Percentiles rank a stretch among this genome's conserved stretches.
Conservation (phyloP, 2,888 invertebrate species). For the Mycalesis mineus region DNA sequence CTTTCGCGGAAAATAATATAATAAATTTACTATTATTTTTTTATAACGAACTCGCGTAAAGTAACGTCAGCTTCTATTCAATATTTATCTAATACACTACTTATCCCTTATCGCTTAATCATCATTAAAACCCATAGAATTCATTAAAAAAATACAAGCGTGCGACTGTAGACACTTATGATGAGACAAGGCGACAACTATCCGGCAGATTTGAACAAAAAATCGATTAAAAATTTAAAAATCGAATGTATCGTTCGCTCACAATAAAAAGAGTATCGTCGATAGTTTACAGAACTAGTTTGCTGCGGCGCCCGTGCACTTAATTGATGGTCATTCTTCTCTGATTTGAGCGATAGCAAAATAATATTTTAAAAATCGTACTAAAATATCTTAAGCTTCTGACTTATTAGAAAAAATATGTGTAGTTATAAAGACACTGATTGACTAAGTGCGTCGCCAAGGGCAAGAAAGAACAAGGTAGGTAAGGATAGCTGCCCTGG, state of each 20-base stretch:
- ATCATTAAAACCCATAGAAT: not conserved
- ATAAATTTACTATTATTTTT: too few relatives aligned
- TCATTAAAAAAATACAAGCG: not conserved
- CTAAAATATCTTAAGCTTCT: too few relatives aligned
- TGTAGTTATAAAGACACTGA: too few relatives aligned
- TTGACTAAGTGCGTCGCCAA: too few relatives aligned
- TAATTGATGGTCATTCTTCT: slow-evolving; percentile 58
- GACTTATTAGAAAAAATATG: too few relatives aligned
- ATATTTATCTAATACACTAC: too few relatives aligned
- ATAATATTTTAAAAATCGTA: slow-evolving; percentile 13
- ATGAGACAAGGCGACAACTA: slow-evolving; percentile 18
- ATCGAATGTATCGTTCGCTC: slow-evolving; percentile 28
- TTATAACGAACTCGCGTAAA: too few relatives aligned
- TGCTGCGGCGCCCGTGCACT: slow-evolving; percentile 57
- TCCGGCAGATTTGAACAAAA: slow-evolving; percentile 17
- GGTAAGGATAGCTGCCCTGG: too few relatives aligned
- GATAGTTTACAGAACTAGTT: slow-evolving; percentile 61
- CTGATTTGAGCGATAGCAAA: slow-evolving; percentile 51
- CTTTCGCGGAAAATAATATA: too few relatives aligned
- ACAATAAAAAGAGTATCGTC: slow-evolving; percentile 41
- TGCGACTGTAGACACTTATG: not conserved
- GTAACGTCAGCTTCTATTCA: too few relatives aligned
- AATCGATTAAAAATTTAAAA: slow-evolving; percentile 23
- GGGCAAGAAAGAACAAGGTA: too few relatives aligned
- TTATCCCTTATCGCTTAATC: not conserved